phyloP scores from a whole-genome alignment of 2,888 invertebrate genomes.

The Caenorhabditis sp. region DNA sequence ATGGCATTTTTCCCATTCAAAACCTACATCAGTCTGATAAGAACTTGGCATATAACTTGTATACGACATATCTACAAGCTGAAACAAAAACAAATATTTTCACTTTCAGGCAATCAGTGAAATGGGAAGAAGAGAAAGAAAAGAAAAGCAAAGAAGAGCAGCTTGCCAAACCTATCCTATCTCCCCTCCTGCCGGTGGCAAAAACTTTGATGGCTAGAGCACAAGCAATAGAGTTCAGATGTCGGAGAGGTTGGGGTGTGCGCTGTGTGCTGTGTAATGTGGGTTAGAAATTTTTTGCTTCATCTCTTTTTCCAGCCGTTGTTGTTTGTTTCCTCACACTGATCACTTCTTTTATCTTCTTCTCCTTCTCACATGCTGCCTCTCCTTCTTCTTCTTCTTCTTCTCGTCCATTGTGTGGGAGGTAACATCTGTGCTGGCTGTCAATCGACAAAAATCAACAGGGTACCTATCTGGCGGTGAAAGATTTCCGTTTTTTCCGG shows the following conservation, averaged over 20 bases:
- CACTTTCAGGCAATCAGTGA: neutral
- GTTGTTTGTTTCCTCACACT: constrained; percentile 58
- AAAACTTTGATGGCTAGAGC: constrained; percentile 52
- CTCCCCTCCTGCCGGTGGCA: constrained; percentile 20
- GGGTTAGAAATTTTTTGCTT: constrained; percentile 55
- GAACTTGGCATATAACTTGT: constrained; percentile 46
- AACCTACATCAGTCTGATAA: constrained; percentile 58
- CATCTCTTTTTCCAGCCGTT: constrained; percentile 49
- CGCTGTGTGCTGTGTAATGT: constrained; percentile 48
- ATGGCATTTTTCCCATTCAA: no score
- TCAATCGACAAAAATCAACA: constrained; percentile 43
- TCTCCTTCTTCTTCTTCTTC: constrained; percentile 16
- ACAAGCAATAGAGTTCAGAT: constrained; percentile 51
- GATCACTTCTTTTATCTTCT: constrained; percentile 57
- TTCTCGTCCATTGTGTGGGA: constrained; percentile 58
- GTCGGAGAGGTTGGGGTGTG: constrained; percentile 52
- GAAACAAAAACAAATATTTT: no score
- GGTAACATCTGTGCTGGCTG: constrained; percentile 60
- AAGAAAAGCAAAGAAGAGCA: no score
- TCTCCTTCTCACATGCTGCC: constrained; percentile 27
- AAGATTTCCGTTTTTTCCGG: no score
- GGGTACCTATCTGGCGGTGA: no score
- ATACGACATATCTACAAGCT: constrained; percentile 46
- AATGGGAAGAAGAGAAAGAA: constrained; percentile 5
- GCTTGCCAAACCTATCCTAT: constrained; percentile 39